These are phyloP conservation scores for Nannoperca australis DNA, from an alignment of 2,797 vertebrate genomes.

Conservation along the genomic window DNA sequence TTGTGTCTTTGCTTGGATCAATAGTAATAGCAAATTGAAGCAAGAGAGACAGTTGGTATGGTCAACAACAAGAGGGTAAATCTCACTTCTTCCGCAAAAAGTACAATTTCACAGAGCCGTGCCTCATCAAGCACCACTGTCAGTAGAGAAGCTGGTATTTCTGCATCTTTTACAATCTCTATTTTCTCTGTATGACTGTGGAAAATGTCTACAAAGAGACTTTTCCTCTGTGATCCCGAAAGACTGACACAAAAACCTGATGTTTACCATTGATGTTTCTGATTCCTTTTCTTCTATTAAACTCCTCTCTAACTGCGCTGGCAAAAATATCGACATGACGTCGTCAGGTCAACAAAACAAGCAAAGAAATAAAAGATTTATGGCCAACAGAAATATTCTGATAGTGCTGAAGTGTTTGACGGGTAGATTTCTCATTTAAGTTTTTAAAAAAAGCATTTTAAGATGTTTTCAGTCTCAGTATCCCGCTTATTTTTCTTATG, in stretches of 20 bases:
- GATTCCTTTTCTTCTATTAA: slow-evolving; percentile 9
- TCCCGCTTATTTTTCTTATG: background rate
- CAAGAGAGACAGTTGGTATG: slow-evolving; percentile 2
- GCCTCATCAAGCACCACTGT: background rate
- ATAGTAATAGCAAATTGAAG: slow-evolving; percentile 8
- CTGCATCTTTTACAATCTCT: slow-evolving; percentile 5
- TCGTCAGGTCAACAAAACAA: slow-evolving; percentile 1
- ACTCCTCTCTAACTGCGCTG: background rate
- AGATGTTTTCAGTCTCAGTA: background rate
- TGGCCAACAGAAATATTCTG: background rate
- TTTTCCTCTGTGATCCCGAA: background rate
- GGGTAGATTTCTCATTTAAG: background rate
- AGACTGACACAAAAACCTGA: slow-evolving; percentile 24
- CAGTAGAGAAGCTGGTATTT: background rate
- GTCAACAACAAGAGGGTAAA: background rate
- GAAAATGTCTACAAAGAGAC: slow-evolving; percentile 8
- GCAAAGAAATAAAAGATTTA: slow-evolving; percentile 2
- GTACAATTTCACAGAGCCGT: background rate
- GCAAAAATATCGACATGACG: slow-evolving; percentile 7
- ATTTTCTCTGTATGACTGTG: background rate
- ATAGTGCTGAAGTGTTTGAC: background rate
- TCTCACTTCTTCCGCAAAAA: slow-evolving; percentile 8
- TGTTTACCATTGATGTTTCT: background rate
- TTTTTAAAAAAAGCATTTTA: background rate
- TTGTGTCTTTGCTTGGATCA: slow-evolving; percentile 20